Base-by-base conservation (phyloP, 2,888 invertebrate genomes). In the Tachina lurida region DNA sequence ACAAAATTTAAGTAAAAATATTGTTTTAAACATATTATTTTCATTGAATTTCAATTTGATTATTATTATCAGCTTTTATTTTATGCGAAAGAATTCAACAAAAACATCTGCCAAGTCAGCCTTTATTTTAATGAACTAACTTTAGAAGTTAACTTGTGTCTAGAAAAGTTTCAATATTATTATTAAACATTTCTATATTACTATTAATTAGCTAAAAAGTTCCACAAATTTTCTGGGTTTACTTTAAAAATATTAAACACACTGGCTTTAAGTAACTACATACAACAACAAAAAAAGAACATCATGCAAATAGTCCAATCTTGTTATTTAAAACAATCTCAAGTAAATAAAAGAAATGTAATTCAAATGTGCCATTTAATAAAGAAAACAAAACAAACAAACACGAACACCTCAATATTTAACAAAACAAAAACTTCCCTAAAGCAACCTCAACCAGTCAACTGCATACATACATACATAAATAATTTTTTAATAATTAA, bases 301-400 rank as follows among this genome's bases (percentile, higher is more conserved):
- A 31, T 31, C 5, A 31, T 7, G 31, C n/a, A n/a, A 1, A 62
- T 47, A 65, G 10, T 19, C 15, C 45, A 56, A 41, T 76, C 31
- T 22, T 62, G 8, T 39, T 2, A 19, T 71, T 49, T 31, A 22
- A 75, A 15, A 22, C 67, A 76, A 74, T 19, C n/a, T 67, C 60
- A 73, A 62, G 63, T 12, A 80, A 60, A 39, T 58, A 45, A 63
- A 63, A 49, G n/a, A 63, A 49, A 75, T 60, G 3, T 63, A 81
- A 76, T 83, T 80, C 79, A 83, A 83, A 86, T 80, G 86, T 86
- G 86, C 86, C 86, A 86, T 86, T 83, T 76, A 71, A 76, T 45
- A 58, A n/a, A 58, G 9, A 45, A 17, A 63, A 63, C 19, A 65
- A 22, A 43, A n/a, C n/a, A 56, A 43, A n/a, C n/a, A 62, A 54